These are phyloP conservation scores for Hedya salicella DNA, from an alignment of 2,888 invertebrate genomes.

Conservation along the genomic window DNA sequence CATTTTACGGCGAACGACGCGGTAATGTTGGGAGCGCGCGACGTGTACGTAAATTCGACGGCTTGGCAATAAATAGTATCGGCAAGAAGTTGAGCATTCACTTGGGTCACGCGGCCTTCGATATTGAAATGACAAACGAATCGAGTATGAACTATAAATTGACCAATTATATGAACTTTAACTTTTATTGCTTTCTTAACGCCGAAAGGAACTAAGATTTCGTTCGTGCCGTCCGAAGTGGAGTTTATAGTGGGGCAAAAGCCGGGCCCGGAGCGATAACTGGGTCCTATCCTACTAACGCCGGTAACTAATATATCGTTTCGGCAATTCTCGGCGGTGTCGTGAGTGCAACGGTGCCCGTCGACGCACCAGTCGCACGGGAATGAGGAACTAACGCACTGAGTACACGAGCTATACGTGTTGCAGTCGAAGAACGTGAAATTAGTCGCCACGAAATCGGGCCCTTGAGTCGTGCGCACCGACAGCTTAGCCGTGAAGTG, in stretches of 20 bases:
- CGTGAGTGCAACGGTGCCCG: slow-evolving; percentile 97
- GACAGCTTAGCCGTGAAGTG: slow-evolving; percentile 97
- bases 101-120: slow-evolving; percentile 96
- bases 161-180: slow-evolving; percentile 97
- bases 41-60: slow-evolving; percentile 96
- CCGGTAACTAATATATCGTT: slow-evolving; percentile 97
- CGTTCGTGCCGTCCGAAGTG: slow-evolving; percentile 92
- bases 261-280: slow-evolving; percentile 96
- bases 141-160: slow-evolving; percentile 96
- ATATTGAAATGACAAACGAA: slow-evolving; percentile 98
- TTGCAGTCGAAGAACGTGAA: slow-evolving; percentile 99
- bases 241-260: slow-evolving; percentile 98
- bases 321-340: slow-evolving; percentile 97
- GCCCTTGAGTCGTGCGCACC: slow-evolving; percentile 95
- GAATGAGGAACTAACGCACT: slow-evolving; percentile 97
- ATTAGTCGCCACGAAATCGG: slow-evolving; percentile 98
- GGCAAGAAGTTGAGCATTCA: slow-evolving; percentile 94
- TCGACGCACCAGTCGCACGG: slow-evolving; percentile 99
- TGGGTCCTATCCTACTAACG: slow-evolving; percentile 95
- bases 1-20: slow-evolving; percentile 98
- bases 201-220: slow-evolving; percentile 97
- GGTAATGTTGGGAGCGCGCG: slow-evolving; percentile 95
- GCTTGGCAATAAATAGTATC: slow-evolving; percentile 97
- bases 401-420: slow-evolving; percentile 97
- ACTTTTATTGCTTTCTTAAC: slow-evolving; percentile 95